These are phyloP conservation scores for Poeciliopsis paucimaculata DNA, from an alignment of 2,797 vertebrate species.

Conservation along the genomic window DNA sequence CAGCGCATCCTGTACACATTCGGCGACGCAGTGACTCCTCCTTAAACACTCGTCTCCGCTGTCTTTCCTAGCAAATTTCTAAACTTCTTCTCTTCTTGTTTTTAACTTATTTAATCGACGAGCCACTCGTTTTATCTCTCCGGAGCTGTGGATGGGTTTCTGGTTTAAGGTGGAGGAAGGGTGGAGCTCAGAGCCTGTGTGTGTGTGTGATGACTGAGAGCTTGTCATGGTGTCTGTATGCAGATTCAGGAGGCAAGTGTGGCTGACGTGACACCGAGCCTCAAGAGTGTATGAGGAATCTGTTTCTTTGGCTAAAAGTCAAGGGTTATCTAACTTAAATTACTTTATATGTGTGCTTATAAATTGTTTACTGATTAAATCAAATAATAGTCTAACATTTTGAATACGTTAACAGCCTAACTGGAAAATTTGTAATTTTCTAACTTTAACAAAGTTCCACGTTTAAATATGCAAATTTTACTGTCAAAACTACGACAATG, in stretches of 20 bases:
- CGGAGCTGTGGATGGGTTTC: constrained; percentile 52
- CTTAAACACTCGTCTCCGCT: constrained; percentile 15
- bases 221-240: constrained; percentile 10
- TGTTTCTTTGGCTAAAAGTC: constrained; percentile 49
- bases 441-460: constrained; percentile 56
- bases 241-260: constrained; percentile 24
- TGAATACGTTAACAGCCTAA: constrained; percentile 68
- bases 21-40: constrained; percentile 46
- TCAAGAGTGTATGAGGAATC: constrained; percentile 31
- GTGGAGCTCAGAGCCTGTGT: constrained; percentile 43
- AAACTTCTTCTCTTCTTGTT: constrained; percentile 12
- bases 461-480: constrained; percentile 72
- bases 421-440: constrained; percentile 60
- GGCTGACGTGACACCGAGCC: constrained; percentile 25
- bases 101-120: constrained; percentile 16
- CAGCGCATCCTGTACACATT: constrained; percentile 27
- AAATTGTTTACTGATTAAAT: constrained; percentile 70
- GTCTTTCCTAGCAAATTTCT: constrained; percentile 7
- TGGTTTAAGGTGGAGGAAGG: constrained; percentile 60
- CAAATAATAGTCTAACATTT: constrained; percentile 60
- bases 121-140: constrained; percentile 31
- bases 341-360: constrained; percentile 64
- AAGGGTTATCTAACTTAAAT: constrained; percentile 57
- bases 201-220: constrained; percentile 23
- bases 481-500: constrained; percentile 55